Evolutionary conservation across 2,113 vertebrate genomes (phyloP).

Genomic region (Melanocharis versteri): DNA sequence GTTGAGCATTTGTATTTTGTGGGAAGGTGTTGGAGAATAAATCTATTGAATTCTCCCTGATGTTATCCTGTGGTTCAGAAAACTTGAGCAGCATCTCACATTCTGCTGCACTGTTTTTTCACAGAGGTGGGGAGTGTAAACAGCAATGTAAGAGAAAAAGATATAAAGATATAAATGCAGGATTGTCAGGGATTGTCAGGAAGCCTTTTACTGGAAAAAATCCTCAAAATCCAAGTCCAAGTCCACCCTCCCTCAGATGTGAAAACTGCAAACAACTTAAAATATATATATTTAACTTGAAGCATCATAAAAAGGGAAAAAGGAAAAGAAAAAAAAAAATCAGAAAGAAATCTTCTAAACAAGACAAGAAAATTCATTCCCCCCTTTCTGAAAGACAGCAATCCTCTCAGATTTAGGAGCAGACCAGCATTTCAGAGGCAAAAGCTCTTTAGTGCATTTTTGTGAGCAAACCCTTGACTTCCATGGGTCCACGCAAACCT

Average conservation of each 20-base stretch:
- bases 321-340: not conserved
- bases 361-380: not conserved
- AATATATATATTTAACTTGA: not conserved
- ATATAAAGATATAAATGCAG: not conserved
- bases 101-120: not conserved
- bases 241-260: not conserved
- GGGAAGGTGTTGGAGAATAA: not conserved
- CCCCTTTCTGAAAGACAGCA: not conserved
- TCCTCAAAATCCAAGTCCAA: not conserved
- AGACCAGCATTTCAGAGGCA: not conserved
- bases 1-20: not conserved
- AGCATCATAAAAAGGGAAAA: not conserved
- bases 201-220: not conserved
- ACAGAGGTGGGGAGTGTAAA: not conserved
- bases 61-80: not conserved
- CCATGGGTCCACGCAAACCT: accelerated
- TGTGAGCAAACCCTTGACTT: not conserved
- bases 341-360: not conserved
- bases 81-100: not conserved
- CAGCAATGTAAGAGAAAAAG: not conserved
- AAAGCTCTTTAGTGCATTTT: not conserved
- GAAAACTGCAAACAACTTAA: not conserved
- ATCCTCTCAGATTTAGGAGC: not conserved
- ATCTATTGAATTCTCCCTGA: not conserved
- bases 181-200: not conserved